These are phyloP conservation scores for Ptyas mucosa DNA, from an alignment of 2,113 vertebrate genomes.

Conservation along the genomic window DNA sequence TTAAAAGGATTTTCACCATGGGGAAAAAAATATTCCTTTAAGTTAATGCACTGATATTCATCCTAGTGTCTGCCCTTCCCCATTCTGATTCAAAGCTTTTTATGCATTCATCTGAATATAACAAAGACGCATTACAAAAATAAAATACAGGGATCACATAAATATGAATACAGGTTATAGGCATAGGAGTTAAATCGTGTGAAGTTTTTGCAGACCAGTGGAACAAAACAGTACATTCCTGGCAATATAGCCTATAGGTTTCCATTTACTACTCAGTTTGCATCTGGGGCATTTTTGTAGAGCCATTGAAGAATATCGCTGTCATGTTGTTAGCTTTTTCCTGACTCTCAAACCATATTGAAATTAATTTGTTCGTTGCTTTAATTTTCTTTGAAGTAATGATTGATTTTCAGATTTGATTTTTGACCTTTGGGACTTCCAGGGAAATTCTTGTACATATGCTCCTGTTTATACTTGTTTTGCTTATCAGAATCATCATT, in stretches of 20 bases:
- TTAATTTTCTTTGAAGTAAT: slow-evolving; percentile 1
- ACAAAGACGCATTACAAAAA: background rate
- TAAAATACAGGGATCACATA: background rate
- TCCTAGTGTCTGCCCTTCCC: background rate
- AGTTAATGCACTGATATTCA: background rate
- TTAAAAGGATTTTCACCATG: background rate
- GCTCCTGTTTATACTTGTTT: background rate
- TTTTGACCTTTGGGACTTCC: slow-evolving; percentile 37
- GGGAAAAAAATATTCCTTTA: background rate
- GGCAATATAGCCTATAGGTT: background rate
- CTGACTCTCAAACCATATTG: background rate
- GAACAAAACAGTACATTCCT: background rate
- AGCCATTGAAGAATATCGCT: slow-evolving; percentile 3
- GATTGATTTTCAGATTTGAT: slow-evolving; percentile 38
- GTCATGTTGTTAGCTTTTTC: slow-evolving; percentile 25
- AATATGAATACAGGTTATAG: background rate
- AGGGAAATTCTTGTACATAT: background rate
- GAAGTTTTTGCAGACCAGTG: background rate
- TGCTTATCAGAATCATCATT: background rate
- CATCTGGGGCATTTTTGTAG: accelerated
- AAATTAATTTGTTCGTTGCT: slow-evolving; percentile 18
- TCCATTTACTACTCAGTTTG: background rate
- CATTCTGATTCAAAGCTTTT: background rate
- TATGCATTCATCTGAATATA: background rate
- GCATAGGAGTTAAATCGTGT: background rate